Percentiles rank a stretch among this genome's conserved stretches.
phyloP scores from a whole-genome alignment of 2,113 vertebrate genomes.

The Stercorarius parasiticus region DNA sequence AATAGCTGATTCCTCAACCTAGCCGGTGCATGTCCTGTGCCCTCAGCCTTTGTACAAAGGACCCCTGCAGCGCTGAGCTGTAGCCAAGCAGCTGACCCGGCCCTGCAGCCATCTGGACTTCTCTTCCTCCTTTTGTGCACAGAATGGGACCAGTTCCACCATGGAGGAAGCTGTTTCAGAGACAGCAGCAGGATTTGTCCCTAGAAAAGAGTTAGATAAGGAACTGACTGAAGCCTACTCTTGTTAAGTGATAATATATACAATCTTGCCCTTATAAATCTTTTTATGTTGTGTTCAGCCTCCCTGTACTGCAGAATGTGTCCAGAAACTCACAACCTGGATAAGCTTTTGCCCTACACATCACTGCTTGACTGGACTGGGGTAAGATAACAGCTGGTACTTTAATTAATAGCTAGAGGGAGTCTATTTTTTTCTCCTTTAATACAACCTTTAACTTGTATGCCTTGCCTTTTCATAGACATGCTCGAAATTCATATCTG shows the following conservation, averaged over 20 bases:
- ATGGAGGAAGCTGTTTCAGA: conserved; percentile 14
- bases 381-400: conserved; percentile 73
- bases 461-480: background rate
- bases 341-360: conserved; percentile 86
- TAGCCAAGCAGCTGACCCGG: conserved; percentile 34
- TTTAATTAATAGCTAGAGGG: background rate
- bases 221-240: background rate
- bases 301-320: conserved; percentile 85
- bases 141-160: conserved; percentile 33
- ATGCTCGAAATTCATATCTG: background rate
- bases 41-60: background rate
- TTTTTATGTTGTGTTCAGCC: conserved; percentile 65
- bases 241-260: background rate
- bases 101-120: conserved; percentile 54
- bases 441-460: background rate
- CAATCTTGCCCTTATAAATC: background rate
- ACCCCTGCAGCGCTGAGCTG: conserved; percentile 40
- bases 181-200: background rate
- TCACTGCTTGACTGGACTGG: conserved; percentile 80
- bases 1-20: background rate
- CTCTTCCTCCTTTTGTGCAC: conserved; percentile 58
- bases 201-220: background rate
- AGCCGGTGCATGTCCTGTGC: background rate
- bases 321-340: conserved; percentile 77
- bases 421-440: background rate